phyloP scores from a whole-genome alignment of 1,140 invertebrate species.

The Tetraneura akinire region DNA sequence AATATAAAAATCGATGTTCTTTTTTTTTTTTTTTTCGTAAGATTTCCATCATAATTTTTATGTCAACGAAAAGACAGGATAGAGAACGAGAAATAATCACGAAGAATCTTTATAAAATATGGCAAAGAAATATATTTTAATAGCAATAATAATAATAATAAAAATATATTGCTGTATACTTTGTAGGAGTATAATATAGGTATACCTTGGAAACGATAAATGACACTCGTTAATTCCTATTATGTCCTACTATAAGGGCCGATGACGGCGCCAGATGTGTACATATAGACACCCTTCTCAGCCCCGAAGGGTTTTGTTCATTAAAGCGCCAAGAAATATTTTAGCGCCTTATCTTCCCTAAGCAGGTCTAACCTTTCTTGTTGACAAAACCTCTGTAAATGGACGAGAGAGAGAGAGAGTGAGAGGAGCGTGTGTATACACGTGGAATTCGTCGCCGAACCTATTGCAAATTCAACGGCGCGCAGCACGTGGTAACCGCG shows the following conservation, averaged over 20 bases:
- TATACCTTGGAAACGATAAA: constrained; percentile 32
- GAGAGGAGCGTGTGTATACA: not conserved
- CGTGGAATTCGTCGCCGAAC: not conserved
- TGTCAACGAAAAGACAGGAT: constrained; percentile 7
- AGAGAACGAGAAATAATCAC: not conserved
- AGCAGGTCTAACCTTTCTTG: constrained; percentile 36
- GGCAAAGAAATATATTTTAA: not conserved
- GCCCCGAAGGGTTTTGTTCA: constrained; percentile 15
- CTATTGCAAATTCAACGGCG: too few species aligned
- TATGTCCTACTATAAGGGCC: not conserved
- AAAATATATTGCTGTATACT: not conserved
- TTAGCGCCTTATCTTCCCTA: constrained; percentile 41
- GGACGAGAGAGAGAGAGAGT: too few species aligned
- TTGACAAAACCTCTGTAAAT: constrained; percentile 15
- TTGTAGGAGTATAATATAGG: not conserved
- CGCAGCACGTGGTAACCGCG: too few species aligned
- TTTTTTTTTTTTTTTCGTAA: too few species aligned
- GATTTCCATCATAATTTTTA: not conserved
- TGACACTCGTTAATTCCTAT: constrained; percentile 41
- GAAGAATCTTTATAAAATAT: not conserved
- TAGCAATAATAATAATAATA: not conserved
- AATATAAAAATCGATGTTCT: too few species aligned
- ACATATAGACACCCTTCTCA: not conserved
- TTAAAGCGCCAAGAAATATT: constrained; percentile 34
- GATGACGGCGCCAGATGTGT: constrained; percentile 1